Evolutionary conservation across 2,113 vertebrate species (phyloP), one percentile per base, ranked within the genome.

Genomic region (Hippotragus niger): DNA sequence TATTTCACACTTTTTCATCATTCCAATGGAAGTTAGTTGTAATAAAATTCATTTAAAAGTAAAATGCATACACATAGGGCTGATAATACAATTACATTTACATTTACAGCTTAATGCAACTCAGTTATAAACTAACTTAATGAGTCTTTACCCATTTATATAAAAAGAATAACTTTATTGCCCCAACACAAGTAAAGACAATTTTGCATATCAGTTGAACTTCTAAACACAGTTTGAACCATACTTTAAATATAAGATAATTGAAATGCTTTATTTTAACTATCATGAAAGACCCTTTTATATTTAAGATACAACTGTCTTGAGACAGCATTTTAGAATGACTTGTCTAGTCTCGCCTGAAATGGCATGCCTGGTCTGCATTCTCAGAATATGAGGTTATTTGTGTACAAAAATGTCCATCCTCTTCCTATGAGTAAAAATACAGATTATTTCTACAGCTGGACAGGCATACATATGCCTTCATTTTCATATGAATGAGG

Each of bases 381-480:
- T 97, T 92, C 81, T 96, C n/a, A 74, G 82, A 93, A 86, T 58
- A 36, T 58, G 90, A 91, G 58, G 23, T 45, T 74, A 82, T 92
- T 91, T 92, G 64, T 67, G 47, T 97, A 81, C 87, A 71, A 82
- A 93, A 94, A 80, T 92, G 40, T 40, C 27, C 53, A 80, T 12
- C 64, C 16, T 95, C 31, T 90, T 97, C 53, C 89, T 88, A 1
- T 25, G 6, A 45, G 45, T 53, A 74, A 25, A 94, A 84, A n/a
- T 67, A 50, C 29, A 94, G 40, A 89, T 84, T 58, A 87, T 90
- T 89, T 94, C 62, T 85, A 45, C 53, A 95, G 43, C 53, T 88
- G 47, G 58, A 45, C 5, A 47, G 33, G 45, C 52, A 92, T 50
- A 47, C 33, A 53, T 31, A 19, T 82, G 83, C 60, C 60, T 81